Evolutionary conservation across 2,888 invertebrate species (phyloP), one percentile per base, ranked within the genome.

Genomic region (Choreutis nemorana): DNA sequence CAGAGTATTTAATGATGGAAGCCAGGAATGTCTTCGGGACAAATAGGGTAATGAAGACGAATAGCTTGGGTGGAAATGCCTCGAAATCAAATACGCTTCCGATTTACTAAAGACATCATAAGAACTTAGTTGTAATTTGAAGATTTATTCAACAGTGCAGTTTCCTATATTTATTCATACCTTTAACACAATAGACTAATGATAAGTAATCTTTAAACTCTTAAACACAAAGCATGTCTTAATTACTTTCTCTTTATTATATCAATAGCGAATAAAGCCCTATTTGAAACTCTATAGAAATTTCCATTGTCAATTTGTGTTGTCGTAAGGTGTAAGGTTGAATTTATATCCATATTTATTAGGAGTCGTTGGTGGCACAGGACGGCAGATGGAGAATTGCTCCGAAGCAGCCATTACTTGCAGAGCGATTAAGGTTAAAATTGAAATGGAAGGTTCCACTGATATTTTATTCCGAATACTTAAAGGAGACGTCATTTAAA

Each of bases 301-400:
- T 46, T 45, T 41, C 42, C 45, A 39, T 44, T 41, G 42, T 45
- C 50, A 45, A 47, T 55, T 49, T 53, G 45, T 23, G 24, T 25
- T 15, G 25, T 11, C 10, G 14, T 3, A 14, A 29, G 11, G 18
- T 9, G 22, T 21, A 22, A 20, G 28, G 31, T 37, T 41, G 49
- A 50, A 54, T 57, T 53, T 55, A 55, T 50, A 51, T 54, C 50
- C 53, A 58, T 55, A 58, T 61, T 60, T 55, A 61, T 55, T 50
- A 55, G 51, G 44, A 34, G 48, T 45, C 40, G 45, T 42, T 37
- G 36, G 35, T 49, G 34, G 44, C 40, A 37, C 38, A 44, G 40
- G 41, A 40, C 39, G 33, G 37, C 32, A 33, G n/a, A n/a, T n/a
- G n/a, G n/a, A n/a, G 30, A 34, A 39, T 37, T 46, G 36, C 35